A percentile compares a stretch with the other conserved stretches of the same genome.
Evolutionary conservation across 2,888 invertebrate species (phyloP).

Genomic region (Caenorhabditis japonica): DNA sequence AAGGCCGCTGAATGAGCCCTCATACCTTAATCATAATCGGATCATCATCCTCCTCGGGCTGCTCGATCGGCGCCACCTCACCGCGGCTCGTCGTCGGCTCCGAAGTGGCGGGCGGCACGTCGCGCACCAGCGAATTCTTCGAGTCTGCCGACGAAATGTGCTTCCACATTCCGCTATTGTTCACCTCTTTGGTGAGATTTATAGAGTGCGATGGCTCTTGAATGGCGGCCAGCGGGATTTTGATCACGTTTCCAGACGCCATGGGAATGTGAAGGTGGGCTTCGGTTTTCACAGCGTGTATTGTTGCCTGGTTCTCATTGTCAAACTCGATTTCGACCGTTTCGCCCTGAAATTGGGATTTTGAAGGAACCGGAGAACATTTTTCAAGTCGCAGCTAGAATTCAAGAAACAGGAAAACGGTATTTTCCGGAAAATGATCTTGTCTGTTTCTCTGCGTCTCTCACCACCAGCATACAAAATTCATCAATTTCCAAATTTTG

Average conservation of each 20-base stretch:
- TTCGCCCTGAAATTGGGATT: conserved; percentile 51
- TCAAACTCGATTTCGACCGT: conserved; percentile 70
- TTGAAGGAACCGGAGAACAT: no score
- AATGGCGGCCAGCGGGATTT: conserved; percentile 84
- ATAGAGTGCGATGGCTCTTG: conserved; percentile 80
- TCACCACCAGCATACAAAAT: no score
- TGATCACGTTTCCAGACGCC: conserved; percentile 90
- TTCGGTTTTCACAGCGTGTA: conserved; percentile 76
- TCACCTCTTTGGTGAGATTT: conserved; percentile 90
- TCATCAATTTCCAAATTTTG: no score
- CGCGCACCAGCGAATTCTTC: conserved; percentile 66
- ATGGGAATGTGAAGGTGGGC: conserved; percentile 89
- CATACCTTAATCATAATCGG: conserved; percentile 77
- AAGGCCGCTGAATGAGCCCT: no score
- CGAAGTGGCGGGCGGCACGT: conserved; percentile 30
- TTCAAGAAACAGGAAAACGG: no score
- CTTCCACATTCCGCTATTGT: conserved; percentile 86
- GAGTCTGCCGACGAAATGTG: conserved; percentile 73
- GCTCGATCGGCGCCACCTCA: conserved; percentile 68
- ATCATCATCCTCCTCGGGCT: conserved; percentile 74
- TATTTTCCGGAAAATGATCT: no score
- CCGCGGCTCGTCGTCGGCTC: conserved; percentile 32
- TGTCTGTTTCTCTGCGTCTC: no score
- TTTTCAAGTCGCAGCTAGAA: no score
- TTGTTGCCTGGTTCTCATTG: conserved; percentile 74